Base-by-base conservation (phyloP, 2,888 invertebrate genomes). In the Chrysopilus asiliformis region DNA sequence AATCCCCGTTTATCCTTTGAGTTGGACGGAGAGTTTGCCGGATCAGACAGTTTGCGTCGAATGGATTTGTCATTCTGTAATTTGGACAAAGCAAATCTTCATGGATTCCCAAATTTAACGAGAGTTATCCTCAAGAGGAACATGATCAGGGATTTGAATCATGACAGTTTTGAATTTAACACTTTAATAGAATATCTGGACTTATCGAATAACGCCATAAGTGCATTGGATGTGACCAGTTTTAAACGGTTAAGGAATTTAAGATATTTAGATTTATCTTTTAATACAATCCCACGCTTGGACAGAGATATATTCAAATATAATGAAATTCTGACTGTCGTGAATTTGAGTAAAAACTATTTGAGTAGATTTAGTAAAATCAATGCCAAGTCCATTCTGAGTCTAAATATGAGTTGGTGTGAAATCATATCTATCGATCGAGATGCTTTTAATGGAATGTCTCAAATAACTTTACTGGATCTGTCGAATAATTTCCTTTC, bases 301-400 rank as follows among this genome's bases (percentile, higher is more conserved):
- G 71, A 74, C 37, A 67, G 71, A 43, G 66, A 71, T 30, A 64
- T 71, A 3, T 71, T 83, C 45, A 55, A 65, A 22, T 66, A 72
- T 44, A 79, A 75, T 56, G 67, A 70, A 12, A 66, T 70, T 2
- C 55, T 84, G 18, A 67, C 66, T 4, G 62, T 67, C 32, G 55
- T 83, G 10, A 76, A 74, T 52, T 51, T 83, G 24, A 74, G 79
- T 4, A 66, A 74, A 47, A 79, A 79, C 53, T 76, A 76, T 48
- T 55, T 79, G 2, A 70, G 66, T 32, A 65, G 61, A 45, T 60
- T 79, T 19, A 70, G 71, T 13, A 68, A 67, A 51, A 57, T 79
- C 3, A 67, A 64, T 42, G 74, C 72, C 27, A 64, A 64, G 28
- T 76, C 76, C 1, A 43, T 79, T 36, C 61, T 67, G 13, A 52